phyloP scores from a whole-genome alignment of 2,888 invertebrate genomes.

The Aphidoletes aphidimyza region DNA sequence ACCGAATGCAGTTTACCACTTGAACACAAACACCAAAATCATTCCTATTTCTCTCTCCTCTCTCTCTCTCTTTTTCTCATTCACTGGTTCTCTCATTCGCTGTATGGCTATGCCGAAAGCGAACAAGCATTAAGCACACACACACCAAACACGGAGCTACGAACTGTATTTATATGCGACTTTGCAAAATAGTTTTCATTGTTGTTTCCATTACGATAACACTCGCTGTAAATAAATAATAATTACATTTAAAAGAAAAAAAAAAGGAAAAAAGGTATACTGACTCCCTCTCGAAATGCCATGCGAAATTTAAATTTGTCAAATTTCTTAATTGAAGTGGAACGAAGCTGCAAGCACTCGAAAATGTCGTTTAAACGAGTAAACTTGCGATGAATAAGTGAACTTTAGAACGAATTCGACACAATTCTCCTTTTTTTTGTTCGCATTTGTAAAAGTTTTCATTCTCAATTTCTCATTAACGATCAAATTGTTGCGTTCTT shows the following conservation, averaged over 20 bases:
- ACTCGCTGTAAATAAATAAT: conserved; percentile 38
- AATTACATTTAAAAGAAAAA: not conserved
- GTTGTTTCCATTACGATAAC: conserved; percentile 44
- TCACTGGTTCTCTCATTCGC: not conserved
- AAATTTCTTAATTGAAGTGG: conserved; percentile 32
- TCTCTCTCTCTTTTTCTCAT: not conserved
- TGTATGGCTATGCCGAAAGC: not conserved
- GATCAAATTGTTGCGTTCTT: not conserved
- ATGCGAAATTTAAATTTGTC: conserved; percentile 29
- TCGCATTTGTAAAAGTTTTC: not conserved
- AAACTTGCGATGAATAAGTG: not conserved
- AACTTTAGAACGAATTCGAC: not conserved
- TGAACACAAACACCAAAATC: conserved; percentile 20
- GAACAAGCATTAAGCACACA: not conserved
- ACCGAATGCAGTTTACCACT: conserved; percentile 18
- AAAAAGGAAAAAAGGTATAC: not conserved
- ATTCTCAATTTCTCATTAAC: not conserved
- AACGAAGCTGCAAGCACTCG: not conserved
- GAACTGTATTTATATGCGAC: conserved; percentile 20
- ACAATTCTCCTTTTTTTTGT: not conserved
- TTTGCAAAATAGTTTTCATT: not conserved
- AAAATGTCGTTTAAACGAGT: not conserved
- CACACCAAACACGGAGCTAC: not conserved
- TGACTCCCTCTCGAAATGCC: not conserved
- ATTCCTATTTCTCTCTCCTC: not conserved